Base-by-base conservation (phyloP, 2,797 vertebrate genomes). In the Calcarius lapponicus region DNA sequence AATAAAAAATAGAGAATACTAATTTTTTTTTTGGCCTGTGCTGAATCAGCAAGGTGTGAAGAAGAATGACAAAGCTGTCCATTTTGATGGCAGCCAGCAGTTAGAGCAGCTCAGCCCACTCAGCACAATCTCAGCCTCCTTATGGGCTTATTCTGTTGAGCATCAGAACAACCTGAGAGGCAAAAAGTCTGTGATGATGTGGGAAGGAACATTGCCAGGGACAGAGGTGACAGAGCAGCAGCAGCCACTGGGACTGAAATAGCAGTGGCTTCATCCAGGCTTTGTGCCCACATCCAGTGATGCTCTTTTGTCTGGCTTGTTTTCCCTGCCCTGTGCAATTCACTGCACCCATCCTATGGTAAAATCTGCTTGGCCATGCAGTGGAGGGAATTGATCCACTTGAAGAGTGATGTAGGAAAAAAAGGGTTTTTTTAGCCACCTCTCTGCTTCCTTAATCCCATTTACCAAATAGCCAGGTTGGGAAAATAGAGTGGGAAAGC, bases 281-380 rank as follows among this genome's bases (percentile, higher is more conserved):
- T 83, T 19, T 0, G 0, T 61, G 64, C 66, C 93, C 87, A 40
- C 50, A 36, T 65, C 34, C 58, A 66, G 67, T 47, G 74, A 51
- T 54, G 86, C 60, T 93, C 69, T 92, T 92, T 90, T 83, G 65
- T 81, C 91, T 86, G 75, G 7, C 75, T 80, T 57, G 31, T 69
- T 91, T 54, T 72, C 80, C 61, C 80, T 90, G 29, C 80, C 58
- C 61, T 72, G 69, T 69, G 54, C 65, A 53, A 78, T 65, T 78
- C 54, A 11, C 61, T 62, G 57, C 57, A 18, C 61, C 71, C 65
- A 25, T 74, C 74, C 45, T 67, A 5, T 20, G 13, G 79, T 57
- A 48, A 83, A 70, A 69, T 80, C 61, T 72, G 45, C 71, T 65
- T 1, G 13, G 65, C 82, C 54, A 15, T 69, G 75, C 50, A 34